Evolutionary conservation across 2,797 vertebrate genomes (phyloP), one percentile per base, ranked within the genome.

Genomic region (Sphenodon punctatus): DNA sequence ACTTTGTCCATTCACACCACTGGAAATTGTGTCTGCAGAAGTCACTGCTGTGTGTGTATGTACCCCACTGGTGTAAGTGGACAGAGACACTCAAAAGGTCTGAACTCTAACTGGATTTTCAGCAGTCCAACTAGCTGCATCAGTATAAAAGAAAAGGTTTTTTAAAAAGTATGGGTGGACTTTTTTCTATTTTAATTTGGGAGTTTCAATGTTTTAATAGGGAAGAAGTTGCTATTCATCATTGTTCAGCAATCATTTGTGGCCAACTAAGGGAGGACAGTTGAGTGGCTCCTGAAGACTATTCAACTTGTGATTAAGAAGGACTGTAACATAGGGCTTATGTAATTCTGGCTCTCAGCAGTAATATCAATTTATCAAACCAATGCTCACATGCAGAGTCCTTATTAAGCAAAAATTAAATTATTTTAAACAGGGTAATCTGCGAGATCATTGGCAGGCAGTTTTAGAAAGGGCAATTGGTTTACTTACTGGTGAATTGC

Each of bases 241-340:
- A 39, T 25, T 20, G 30, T 19, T 67, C 8, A 43, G 36, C 7
- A 41, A 46, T 30, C 30, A 17, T 20, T 12, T 45, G 27, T 30
- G 48, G 32, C 23, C 36, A 48, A 63, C 7, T 36, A 23, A 30
- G n/a, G 51, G 32, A 65, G 32, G 32, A 27, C 19, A 45, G 45
- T 8, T 34, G 32, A 27, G 8, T 22, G 27, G 42, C 58, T 27
- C 5, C 60, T 42, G 49, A 42, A 42, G 23, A 20, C n/a, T 67
- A 61, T n/a, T n/a, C n/a, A n/a, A n/a, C n/a, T n/a, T n/a, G n/a
- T n/a, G n/a, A n/a, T n/a, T n/a, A n/a, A n/a, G 7, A 43, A 30
- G 0, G 1, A 63, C 4, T 32, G n/a, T 34, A 66, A 68, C 0
- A 71, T 7, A 41, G 51, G 16, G n/a, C 27, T 27, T 36, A 23